Evolutionary conservation across 2,797 vertebrate genomes (phyloP), one percentile per base, ranked within the genome.

Genomic region (Coregonus ussuriensis): DNA sequence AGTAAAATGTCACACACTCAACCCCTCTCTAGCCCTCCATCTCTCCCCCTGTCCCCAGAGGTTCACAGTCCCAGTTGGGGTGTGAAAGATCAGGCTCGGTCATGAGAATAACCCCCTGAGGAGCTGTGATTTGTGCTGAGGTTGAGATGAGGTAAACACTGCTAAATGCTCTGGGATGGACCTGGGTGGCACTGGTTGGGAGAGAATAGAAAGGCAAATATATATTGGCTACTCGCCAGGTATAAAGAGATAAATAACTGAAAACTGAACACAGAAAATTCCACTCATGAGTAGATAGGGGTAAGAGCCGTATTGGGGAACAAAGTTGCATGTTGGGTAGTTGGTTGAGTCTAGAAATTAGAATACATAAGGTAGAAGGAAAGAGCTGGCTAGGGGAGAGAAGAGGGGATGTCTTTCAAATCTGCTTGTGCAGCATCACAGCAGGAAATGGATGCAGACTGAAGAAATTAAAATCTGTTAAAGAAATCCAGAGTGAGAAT

Each of bases 81-180:
- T 81, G 77, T 66, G 1, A 3, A 25, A 84, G 81, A 82, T 89
- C 85, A 72, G 84, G 79, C 72, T 53, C 75, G 72, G 85, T 81
- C 77, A 59, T n/a, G 76, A 87, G 79, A 85, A 25, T 53, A 54
- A 68, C 74, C 82, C 82, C 80, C 80, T 1, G 79, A 87, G 82
- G 86, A 88, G 75, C 80, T 78, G 85, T 76, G 87, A 86, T 85
- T 86, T 89, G 83, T 82, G 84, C 77, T 35, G 68, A 74, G 83
- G 90, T 88, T 92, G 87, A 90, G 86, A 83, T 89, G 89, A 79
- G 89, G 81, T 84, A 87, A 88, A 88, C 87, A 77, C 82, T 65
- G 83, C 79, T 87, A 84, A 90, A 86, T 86, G 83, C 83, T 83
- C 81, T 78, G 81, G 82, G 81, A 88, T 79, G 84, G 54, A 76